phyloP scores from a whole-genome alignment of 2,888 invertebrate species.

The Meiosimyza decipiens region DNA sequence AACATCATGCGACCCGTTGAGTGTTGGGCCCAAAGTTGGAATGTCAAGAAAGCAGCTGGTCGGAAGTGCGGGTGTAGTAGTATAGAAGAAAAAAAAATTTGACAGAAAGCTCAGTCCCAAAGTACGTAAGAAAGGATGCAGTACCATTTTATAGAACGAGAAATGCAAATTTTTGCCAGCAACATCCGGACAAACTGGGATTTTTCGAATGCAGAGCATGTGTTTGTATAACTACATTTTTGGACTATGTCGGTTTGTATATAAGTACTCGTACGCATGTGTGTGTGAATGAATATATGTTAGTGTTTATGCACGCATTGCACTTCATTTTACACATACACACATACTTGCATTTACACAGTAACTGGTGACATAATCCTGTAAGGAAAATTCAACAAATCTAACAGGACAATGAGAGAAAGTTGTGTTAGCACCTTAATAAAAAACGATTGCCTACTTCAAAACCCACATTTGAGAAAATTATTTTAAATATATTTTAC shows the following conservation, averaged over 20 bases:
- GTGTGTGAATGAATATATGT: background rate
- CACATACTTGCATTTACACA: background rate
- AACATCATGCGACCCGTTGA: too few relatives aligned
- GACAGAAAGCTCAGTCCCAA: too few relatives aligned
- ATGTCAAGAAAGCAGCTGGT: too few relatives aligned
- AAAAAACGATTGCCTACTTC: background rate
- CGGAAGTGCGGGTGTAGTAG: too few relatives aligned
- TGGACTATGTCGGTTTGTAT: background rate
- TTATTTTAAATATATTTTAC: too few relatives aligned
- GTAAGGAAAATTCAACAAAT: conserved; percentile 21
- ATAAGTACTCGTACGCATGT: background rate
- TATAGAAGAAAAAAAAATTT: too few relatives aligned
- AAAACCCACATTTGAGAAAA: too few relatives aligned
- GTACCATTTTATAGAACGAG: background rate
- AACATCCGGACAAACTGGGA: conserved; percentile 24
- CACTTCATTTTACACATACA: conserved; percentile 17
- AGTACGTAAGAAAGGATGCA: conserved; percentile 3
- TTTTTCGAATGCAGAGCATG: background rate
- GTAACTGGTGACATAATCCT: conserved; percentile 21
- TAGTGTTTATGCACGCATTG: conserved; percentile 20
- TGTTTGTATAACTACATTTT: too few relatives aligned
- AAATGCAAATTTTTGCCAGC: conserved; percentile 7
- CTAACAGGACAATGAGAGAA: conserved; percentile 2
- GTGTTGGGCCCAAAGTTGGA: too few relatives aligned
- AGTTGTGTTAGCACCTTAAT: background rate